phyloP scores from a whole-genome alignment of 2,797 vertebrate genomes.

The Synaphobranchus kaupii region DNA sequence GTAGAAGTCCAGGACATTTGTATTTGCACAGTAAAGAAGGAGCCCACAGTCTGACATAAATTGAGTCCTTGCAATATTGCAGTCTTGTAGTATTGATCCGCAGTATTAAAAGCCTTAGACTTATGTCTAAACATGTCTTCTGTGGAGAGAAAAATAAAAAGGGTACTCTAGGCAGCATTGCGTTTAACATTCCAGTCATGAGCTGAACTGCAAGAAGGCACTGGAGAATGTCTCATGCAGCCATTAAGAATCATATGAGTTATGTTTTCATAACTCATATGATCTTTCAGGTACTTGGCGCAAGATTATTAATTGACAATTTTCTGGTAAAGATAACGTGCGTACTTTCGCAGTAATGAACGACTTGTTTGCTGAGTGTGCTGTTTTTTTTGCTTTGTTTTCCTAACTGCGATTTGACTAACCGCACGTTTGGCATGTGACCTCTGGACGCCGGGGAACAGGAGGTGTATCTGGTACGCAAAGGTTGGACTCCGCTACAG shows the following conservation, averaged over 20 bases:
- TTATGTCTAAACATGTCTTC: background rate
- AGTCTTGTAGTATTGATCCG: background rate
- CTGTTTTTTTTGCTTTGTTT: conserved; percentile 26
- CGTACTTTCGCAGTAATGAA: background rate
- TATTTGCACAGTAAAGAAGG: background rate
- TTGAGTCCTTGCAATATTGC: background rate
- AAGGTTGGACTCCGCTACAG: conserved; percentile 93
- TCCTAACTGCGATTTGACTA: conserved; percentile 68
- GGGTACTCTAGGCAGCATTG: background rate
- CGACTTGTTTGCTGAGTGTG: background rate
- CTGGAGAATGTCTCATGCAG: background rate
- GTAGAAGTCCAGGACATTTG: background rate
- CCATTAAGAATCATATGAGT: background rate
- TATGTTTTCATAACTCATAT: background rate
- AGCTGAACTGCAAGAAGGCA: background rate
- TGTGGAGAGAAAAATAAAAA: background rate
- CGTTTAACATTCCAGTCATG: background rate
- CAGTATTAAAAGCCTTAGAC: background rate
- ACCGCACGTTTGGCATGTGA: conserved; percentile 91
- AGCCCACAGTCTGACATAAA: background rate
- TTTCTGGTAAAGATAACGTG: background rate
- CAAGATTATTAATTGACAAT: background rate
- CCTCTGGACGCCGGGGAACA: conserved; percentile 72
- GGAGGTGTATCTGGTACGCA: conserved; percentile 88
- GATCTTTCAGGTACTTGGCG: background rate